Base-by-base conservation (phyloP, 2,113 vertebrate species). In the Willisornis vidua region DNA sequence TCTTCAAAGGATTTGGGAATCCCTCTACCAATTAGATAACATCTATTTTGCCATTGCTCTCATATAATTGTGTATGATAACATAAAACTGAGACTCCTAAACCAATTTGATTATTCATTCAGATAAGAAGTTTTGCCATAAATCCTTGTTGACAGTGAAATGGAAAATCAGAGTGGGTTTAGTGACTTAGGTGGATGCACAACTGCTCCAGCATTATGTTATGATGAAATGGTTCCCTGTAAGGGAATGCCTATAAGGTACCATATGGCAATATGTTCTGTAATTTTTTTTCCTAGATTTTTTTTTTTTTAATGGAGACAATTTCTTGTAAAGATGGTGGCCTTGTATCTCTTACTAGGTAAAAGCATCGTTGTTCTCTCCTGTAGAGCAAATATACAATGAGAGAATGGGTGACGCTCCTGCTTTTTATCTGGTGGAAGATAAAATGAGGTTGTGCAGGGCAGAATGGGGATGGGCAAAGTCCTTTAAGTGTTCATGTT, bases 81-180 rank as follows among this genome's bases (percentile, higher is more conserved):
- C 59, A 16, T 74, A 77, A 80, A 83, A 81, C 43, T 37, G 72
- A 86, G 59, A 39, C 33, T 96, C 29, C 88, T 87, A 81, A 79
- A 95, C 84, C 74, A 95, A 86, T 97, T 78, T 78, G 89, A 93
- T 93, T 92, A 68, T 78, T 93, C 1, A 1, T 84, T 95, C 65
- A 75, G 92, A 94, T 95, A 91, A 79, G 57, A 86, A 57, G 76
- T 63, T 55, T 88, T 91, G 45, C 72, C 65, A 61, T 88, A 74
- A 95, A 78, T 92, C 54, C 59, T 71, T 74, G 26, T 66, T 87
- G 78, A 79, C 39, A 84, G 65, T 84, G 65, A 18, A 77, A 86
- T 77, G 48, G 82, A 78, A 94, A 31, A 43, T 43, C 45, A 59
- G 54, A 24, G 15, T 52, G 19, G 14, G 39, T 85, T 80, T 81